Conservation (phyloP, 2,797 vertebrate species). For the Sebastes minor region DNA sequence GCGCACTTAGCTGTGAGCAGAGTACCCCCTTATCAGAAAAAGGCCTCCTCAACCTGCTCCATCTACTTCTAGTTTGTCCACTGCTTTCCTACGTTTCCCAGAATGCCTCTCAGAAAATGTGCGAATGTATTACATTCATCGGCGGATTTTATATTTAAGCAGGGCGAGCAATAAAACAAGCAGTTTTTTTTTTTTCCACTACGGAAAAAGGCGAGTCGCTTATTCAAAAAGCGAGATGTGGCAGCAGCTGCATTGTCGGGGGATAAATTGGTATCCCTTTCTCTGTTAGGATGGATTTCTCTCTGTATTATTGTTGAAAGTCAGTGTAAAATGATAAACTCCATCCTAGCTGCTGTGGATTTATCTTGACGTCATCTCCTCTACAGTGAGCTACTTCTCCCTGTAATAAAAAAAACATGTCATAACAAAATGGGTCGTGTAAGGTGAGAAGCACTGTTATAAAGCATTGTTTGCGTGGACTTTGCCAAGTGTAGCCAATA, state of each 20-base stretch:
- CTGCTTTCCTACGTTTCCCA: slow-evolving; percentile 1
- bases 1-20: not conserved
- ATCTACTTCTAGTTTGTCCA: not conserved
- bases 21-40: slow-evolving; percentile 1
- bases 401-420: not conserved
- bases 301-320: slow-evolving; percentile 14
- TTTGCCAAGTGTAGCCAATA: not conserved
- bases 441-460: not conserved
- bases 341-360: not conserved
- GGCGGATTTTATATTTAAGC: not conserved
- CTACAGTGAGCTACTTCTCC: not conserved
- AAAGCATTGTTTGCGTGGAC: not conserved
- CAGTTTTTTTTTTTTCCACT: not conserved
- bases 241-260: slow-evolving; percentile 4
- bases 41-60: not conserved
- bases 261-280: slow-evolving; percentile 4
- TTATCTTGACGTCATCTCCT: not conserved
- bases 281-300: slow-evolving; percentile 22
- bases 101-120: slow-evolving; percentile 6
- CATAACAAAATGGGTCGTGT: not conserved
- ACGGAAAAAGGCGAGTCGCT: not conserved
- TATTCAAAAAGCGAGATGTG: slow-evolving; percentile 13
- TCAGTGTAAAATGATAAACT: slow-evolving; percentile 5
- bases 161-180: not conserved
- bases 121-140: slow-evolving; percentile 7